Base-by-base conservation (phyloP, 2,797 vertebrate species). In the Sebastes vulpes region DNA sequence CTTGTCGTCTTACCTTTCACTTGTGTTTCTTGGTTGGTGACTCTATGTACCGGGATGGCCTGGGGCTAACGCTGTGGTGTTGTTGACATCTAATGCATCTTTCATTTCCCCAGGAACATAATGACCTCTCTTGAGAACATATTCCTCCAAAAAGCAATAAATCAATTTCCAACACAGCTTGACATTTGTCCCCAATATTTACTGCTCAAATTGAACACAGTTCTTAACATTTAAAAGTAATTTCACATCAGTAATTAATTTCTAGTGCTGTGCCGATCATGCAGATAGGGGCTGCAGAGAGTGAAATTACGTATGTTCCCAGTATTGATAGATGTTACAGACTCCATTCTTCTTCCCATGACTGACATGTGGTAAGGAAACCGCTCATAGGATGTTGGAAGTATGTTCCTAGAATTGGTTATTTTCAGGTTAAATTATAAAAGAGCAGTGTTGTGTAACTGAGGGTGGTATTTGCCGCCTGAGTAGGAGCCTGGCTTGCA, bases 141-240 rank as follows among this genome's bases (percentile, higher is more conserved):
- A 78, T 87, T 91, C 72, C 79, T 74, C 69, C 81, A 86, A 88
- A 92, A 92, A 86, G 94, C 89, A 92, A 94, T 96, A 94, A 95
- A 95, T 96, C 95, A 94, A 89, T 95, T 93, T 88, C 84, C 77
- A 69, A 77, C 92, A 81, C 75, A 54, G 74, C 77, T 83, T 93
- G 94, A 93, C 95, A 95, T 95, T 96, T 95, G 86, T 81, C 54
- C 69, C 77, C 89, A 70, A 80, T 89, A 87, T 90, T 91, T 92
- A 90, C 89, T 82, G 74, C 86, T 94, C 38, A 90, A 90, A 94
- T 93, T 86, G 91, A 94, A 95, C 90, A 91, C 65, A n/a, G 65
- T 84, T 89, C 66, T 89, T 95, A 95, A 94, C 94, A 95, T 96
- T 96, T 95, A 88, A 91, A 94, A 86, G 78, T 91, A 79, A 93